Conservation (phyloP, 2,113 vertebrate species). For the Oryctolagus cuniculus region DNA sequence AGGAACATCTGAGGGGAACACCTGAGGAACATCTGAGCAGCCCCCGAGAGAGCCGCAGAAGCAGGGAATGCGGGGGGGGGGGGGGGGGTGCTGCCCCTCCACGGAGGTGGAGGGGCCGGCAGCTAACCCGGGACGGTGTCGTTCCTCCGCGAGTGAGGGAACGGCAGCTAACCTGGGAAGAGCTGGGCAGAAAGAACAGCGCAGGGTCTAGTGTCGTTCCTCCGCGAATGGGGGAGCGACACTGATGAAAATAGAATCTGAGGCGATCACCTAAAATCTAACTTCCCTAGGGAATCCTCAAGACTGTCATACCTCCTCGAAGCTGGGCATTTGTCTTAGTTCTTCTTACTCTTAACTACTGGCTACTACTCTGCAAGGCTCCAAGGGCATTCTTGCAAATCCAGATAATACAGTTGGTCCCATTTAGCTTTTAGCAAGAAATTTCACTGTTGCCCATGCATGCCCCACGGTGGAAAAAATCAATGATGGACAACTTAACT, state of each 20-base stretch:
- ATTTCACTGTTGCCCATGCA: background rate
- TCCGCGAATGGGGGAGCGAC: too few species aligned
- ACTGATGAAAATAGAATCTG: conserved; percentile 51
- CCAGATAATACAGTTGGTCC: conserved; percentile 11
- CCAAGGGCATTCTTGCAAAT: conserved; percentile 50
- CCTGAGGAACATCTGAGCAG: too few species aligned
- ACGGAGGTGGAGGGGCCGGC: too few species aligned
- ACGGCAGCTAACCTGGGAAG: too few species aligned
- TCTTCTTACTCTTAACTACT: conserved; percentile 62
- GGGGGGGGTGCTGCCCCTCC: too few species aligned
- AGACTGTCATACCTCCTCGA: conserved; percentile 53
- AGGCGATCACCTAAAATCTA: conserved; percentile 50
- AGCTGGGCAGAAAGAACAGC: too few species aligned
- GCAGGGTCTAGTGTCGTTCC: too few species aligned
- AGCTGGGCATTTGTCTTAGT: conserved; percentile 45
- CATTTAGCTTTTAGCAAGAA: conserved; percentile 46
- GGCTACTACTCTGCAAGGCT: background rate
- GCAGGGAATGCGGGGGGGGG: too few species aligned
- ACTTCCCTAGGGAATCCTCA: conserved; percentile 19
- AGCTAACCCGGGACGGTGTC: too few species aligned
- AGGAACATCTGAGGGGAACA: too few species aligned
- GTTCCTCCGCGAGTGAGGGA: too few species aligned
- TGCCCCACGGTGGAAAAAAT: background rate
- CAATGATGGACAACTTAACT: background rate
- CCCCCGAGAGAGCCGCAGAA: too few species aligned